These are phyloP conservation scores for Homarus americanus DNA, from an alignment of 1,140 invertebrate genomes.

Conservation along the genomic window DNA sequence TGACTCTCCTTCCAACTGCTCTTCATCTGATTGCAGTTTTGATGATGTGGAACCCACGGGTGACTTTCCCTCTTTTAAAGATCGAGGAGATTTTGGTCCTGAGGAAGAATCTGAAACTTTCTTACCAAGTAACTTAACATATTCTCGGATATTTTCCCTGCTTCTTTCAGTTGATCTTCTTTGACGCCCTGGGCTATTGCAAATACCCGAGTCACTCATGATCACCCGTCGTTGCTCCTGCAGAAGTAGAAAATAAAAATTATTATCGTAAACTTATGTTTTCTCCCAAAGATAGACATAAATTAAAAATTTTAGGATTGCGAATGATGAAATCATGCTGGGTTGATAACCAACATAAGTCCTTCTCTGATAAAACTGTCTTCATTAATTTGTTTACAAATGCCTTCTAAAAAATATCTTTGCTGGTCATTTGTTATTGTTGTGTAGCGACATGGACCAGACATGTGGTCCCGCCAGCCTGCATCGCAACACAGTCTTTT, in stretches of 20 bases:
- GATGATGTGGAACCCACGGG: neutral
- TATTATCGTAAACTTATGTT: too few species aligned
- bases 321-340: too few species aligned
- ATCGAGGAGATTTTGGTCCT: neutral
- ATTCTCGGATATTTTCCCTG: constrained; percentile 25
- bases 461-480: too few species aligned
- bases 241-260: neutral
- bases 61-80: neutral
- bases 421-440: too few species aligned
- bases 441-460: too few species aligned
- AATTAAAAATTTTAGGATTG: too few species aligned
- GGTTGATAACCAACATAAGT: too few species aligned
- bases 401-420: too few species aligned
- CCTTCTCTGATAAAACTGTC: too few species aligned
- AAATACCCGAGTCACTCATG: constrained; percentile 24
- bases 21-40: constrained; percentile 1
- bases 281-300: too few species aligned
- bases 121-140: constrained; percentile 1
- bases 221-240: neutral
- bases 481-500: too few species aligned
- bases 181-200: constrained; percentile 29
- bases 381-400: too few species aligned
- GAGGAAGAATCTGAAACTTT: neutral
- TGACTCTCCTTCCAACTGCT: neutral
- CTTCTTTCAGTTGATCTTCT: constrained; percentile 31